phyloP scores from a whole-genome alignment of 2,113 vertebrate genomes.

The Montifringilla adamsi region DNA sequence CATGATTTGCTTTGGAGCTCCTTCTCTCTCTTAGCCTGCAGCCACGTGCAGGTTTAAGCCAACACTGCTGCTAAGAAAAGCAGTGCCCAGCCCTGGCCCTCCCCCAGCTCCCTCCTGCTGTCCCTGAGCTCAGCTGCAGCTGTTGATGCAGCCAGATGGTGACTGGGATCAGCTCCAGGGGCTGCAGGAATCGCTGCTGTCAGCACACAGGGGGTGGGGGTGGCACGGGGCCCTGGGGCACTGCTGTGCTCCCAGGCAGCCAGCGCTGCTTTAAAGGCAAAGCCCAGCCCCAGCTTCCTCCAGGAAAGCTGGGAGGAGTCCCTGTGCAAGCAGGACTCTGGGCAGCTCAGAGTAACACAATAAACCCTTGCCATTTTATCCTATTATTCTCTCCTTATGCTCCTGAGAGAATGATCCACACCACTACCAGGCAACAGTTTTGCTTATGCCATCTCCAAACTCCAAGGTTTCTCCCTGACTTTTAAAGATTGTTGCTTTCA shows the following conservation, averaged over 20 bases:
- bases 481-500: background rate
- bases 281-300: background rate
- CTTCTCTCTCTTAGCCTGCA: background rate
- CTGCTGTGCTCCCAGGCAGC: background rate
- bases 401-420: background rate
- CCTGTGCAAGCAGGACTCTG: background rate
- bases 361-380: background rate
- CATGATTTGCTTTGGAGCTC: background rate
- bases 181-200: background rate
- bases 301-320: background rate
- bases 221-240: background rate
- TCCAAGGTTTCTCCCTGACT: background rate
- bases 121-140: slow-evolving; percentile 22
- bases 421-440: background rate
- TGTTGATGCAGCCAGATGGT: slow-evolving; percentile 46
- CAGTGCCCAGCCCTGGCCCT: background rate
- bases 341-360: background rate
- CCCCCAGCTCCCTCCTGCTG: background rate
- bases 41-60: background rate
- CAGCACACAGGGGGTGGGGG: background rate
- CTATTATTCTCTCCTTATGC: rapidly evolving
- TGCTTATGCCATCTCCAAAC: background rate
- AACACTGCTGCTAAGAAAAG: background rate
- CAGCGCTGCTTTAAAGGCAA: background rate
- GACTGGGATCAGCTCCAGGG: background rate